Conservation (phyloP, 92 coral and sea anemone species). For the Zoanthus solanderi region DNA sequence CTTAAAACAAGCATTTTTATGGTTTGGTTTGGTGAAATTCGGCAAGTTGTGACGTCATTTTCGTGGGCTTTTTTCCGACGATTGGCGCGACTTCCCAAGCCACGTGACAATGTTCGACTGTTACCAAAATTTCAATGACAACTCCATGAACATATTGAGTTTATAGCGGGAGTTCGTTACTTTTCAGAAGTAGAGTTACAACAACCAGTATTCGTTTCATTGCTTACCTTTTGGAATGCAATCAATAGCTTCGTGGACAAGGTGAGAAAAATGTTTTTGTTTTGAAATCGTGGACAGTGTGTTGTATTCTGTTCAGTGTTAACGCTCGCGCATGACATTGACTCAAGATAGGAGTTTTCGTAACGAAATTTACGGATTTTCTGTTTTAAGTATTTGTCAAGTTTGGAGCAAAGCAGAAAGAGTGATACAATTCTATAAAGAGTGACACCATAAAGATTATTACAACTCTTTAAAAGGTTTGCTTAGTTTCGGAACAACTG, state of each 20-base stretch:
- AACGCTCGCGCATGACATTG: background rate
- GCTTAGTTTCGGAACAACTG: background rate
- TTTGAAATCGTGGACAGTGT: background rate
- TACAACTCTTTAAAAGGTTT: background rate
- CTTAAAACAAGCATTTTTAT: no score
- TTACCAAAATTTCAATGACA: conserved; percentile 3
- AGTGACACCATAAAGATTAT: background rate
- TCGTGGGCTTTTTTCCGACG: background rate
- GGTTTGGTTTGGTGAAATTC: background rate
- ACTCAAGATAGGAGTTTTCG: background rate
- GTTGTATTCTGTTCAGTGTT: background rate
- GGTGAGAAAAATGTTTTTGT: conserved; percentile 1
- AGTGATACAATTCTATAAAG: background rate
- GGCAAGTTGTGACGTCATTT: background rate
- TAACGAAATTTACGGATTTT: background rate
- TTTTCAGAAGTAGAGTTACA: background rate
- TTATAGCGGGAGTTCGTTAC: background rate
- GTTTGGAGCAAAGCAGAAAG: background rate
- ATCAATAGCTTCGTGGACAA: background rate
- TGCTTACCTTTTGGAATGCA: background rate
- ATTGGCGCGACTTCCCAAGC: conserved; percentile 7
- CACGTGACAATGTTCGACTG: conserved; percentile 6
- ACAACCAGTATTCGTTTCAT: background rate
- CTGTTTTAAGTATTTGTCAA: background rate
- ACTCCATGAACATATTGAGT: background rate